Base-by-base conservation (phyloP, 1,140 invertebrate genomes). In the Dreissena rostriformis region DNA sequence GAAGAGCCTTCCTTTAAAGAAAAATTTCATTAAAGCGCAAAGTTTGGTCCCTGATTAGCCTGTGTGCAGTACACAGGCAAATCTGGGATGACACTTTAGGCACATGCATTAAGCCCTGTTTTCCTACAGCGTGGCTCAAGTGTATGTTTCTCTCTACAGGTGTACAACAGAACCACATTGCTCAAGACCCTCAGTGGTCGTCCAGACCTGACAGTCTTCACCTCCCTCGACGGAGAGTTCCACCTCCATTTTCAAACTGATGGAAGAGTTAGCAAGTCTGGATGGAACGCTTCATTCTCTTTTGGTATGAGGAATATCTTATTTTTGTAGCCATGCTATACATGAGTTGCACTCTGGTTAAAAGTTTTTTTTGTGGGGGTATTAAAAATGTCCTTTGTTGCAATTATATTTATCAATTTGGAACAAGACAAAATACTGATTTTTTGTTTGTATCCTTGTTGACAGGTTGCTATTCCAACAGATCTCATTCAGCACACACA, bases 201-300 rank as follows among this genome's bases (percentile, higher is more conserved):
- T 17, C 55, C 39, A 1, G 49, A 73, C 19, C 63, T 53, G 68
- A 65, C 70, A 51, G 57, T 82, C 8, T 75, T 61, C 12, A 53
- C 53, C 11, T 67, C 67, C 6, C 15, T 26, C 63, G 65, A 22
- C 51, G 74, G 82, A 39, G 65, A 84, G 67, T 77, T 84, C 24
- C 0, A 63, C 0, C 51, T 84, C 65, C 22, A 70, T 12, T 84
- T 84, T 75, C 24, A 26, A 19, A 70, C 74, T 57, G 74, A 84
- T 29, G n/a, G 55, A 28, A 52, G 68, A 14, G 19, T 76, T 19
- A 26, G 73, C 51, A 28, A 29, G 39, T 11, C 19, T 1, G 82
- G 82, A 49, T 84, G 82, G 82, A 53, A 53, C 11, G 73, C 67
- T 52, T 70, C 73, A 26, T 84, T 84, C 52, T 84, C 82, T 53